Base-by-base conservation (phyloP, 2,113 vertebrate species). In the Myotis davidii region DNA sequence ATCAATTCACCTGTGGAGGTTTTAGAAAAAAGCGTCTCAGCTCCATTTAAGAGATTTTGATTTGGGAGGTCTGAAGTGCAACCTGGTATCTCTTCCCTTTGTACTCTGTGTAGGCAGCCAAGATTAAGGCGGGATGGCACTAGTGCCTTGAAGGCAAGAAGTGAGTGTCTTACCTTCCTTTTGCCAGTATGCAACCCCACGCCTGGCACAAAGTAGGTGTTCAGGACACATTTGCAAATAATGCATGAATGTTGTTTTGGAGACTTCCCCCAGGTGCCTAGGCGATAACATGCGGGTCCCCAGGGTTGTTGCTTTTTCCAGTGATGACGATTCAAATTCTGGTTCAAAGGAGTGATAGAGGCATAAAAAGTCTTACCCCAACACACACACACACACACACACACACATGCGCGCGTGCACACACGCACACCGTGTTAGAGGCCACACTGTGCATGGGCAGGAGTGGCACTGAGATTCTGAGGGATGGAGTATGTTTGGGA, bases 1-100 rank as follows among this genome's bases (percentile, higher is more conserved):
- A 39, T 83, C 61, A n/a, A 9, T 88, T 81, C 56, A 81, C 72
- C 37, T 18, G 25, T 20, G 23, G 78, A 54, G 21, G 42, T 21
- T 88, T 59, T 50, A 56, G 76, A 92, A 90, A 69, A 89, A 69
- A 9, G 23, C 25, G 18, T 54, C 88, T 32, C 45, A 42, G 52
- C 69, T 94, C 29, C 34, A n/a, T 61, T 85, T 86, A 81, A 67
- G 88, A 90, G 52, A 59, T 59, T 90, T 76, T 59, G 84, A 78
- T 76, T 84, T 73, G 37, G 9, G n/a, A 85, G n/a, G 0, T 56
- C 20, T 11, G 37, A 84, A 59, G 18, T 29, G 2, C 56, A 74
- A 45, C 37, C 50, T 48, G 2, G 2, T 45, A 10, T 50, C 54
- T 20, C 4, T 67, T 59, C 18, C 78, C 73, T 76, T 3, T 11